Evolutionary conservation across 1,140 invertebrate genomes (phyloP).

Genomic region (Trichogramma pretiosum): DNA sequence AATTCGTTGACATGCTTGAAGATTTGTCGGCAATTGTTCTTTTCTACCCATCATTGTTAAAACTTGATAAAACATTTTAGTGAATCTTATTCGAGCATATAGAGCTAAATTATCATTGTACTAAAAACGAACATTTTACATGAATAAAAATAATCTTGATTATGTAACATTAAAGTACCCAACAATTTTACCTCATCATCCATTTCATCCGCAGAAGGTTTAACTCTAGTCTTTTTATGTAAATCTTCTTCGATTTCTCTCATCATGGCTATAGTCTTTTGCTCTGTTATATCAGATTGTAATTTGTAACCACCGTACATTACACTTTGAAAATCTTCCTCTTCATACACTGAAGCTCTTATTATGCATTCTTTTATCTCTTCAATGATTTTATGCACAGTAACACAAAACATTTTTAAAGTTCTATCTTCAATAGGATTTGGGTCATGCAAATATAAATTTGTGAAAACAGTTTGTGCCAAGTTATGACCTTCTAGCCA

Average conservation of each 20-base stretch:
- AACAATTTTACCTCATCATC: conserved; percentile 34
- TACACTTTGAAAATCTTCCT: conserved; percentile 93
- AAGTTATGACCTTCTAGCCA: conserved; percentile 93
- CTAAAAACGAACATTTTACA: conserved; percentile 31
- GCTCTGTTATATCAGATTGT: conserved; percentile 73
- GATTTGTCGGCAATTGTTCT: conserved; percentile 48
- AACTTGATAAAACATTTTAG: conserved; percentile 74
- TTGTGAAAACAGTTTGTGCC: conserved; percentile 95
- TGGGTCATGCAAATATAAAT: conserved; percentile 90
- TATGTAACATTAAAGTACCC: conserved; percentile 3
- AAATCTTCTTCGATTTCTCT: conserved; percentile 89
- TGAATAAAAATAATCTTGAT: conserved; percentile 7
- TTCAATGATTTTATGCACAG: conserved; percentile 83
- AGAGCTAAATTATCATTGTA: conserved; percentile 57
- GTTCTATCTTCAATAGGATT: conserved; percentile 73
- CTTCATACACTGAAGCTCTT: conserved; percentile 79
- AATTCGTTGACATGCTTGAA: conserved; percentile 57
- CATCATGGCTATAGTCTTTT: conserved; percentile 70
- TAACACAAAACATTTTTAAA: conserved; percentile 78
- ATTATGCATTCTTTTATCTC: conserved; percentile 84
- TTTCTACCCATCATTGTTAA: conserved; percentile 59
- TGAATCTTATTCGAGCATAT: conserved; percentile 74
- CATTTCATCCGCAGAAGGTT: conserved; percentile 43
- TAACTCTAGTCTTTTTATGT: conserved; percentile 60
- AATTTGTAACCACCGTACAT: conserved; percentile 87